Conservation (phyloP, 1,140 invertebrate species). For the Oncopodura yosiiana region DNA sequence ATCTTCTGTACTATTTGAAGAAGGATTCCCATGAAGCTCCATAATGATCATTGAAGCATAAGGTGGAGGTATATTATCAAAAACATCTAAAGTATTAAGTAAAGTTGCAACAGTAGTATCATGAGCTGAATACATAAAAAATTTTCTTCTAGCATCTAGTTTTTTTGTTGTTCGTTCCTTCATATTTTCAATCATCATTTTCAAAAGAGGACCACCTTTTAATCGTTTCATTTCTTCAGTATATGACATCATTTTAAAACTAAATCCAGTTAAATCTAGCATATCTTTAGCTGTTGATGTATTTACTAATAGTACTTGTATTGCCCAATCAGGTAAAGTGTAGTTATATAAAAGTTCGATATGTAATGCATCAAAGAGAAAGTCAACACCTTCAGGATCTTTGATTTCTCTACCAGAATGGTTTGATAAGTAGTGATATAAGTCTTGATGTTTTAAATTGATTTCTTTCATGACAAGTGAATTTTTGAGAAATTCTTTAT, state of each 20-base stretch:
- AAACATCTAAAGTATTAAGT: constrained; percentile 41
- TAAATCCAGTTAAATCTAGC: constrained; percentile 52
- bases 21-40: constrained; percentile 39
- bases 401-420: constrained; percentile 56
- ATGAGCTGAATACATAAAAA: constrained; percentile 40
- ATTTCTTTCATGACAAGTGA: constrained; percentile 47
- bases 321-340: constrained; percentile 59
- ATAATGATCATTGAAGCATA: constrained; percentile 42
- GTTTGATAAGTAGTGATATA: constrained; percentile 54
- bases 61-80: constrained; percentile 39
- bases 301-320: constrained; percentile 48
- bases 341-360: constrained; percentile 57
- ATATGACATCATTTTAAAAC: constrained; percentile 59
- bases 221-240: constrained; percentile 59
- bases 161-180: constrained; percentile 24
- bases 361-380: constrained; percentile 60
- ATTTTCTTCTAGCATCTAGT: constrained; percentile 31
- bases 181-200: constrained; percentile 37
- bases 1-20: constrained; percentile 25
- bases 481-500: constrained; percentile 36
- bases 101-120: constrained; percentile 43
- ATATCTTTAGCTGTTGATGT: constrained; percentile 51
- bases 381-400: constrained; percentile 57
- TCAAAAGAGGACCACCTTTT: constrained; percentile 50
- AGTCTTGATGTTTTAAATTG: constrained; percentile 47